Evolutionary conservation across 2,113 vertebrate genomes (phyloP).

Genomic region (Parus major): DNA sequence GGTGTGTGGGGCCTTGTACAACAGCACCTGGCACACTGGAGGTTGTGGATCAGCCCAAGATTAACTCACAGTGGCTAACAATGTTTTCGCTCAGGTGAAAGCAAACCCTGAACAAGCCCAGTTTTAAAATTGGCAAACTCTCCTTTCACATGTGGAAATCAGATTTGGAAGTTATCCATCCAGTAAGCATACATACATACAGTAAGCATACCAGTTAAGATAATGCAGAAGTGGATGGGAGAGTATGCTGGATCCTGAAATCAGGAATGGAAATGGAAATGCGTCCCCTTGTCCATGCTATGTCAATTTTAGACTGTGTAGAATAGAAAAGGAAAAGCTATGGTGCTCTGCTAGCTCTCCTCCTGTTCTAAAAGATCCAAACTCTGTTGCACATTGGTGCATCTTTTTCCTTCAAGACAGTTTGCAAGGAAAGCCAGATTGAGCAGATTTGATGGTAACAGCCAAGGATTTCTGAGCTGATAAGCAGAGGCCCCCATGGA

Average conservation of each 20-base stretch:
- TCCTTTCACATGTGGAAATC: not conserved
- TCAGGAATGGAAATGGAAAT: not conserved
- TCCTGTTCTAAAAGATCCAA: not conserved
- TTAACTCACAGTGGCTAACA: not conserved
- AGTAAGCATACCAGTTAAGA: not conserved
- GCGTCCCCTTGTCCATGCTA: not conserved
- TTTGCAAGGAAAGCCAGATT: not conserved
- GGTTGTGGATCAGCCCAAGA: not conserved
- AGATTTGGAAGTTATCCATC: not conserved
- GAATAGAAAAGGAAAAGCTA: not conserved
- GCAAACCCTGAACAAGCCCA: not conserved
- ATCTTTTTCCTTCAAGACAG: not conserved
- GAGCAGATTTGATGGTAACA: not conserved
- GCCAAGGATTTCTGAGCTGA: constrained; percentile 3
- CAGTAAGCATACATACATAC: not conserved
- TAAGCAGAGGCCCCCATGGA: not conserved
- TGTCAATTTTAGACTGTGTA: not conserved
- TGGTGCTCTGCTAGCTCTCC: not conserved
- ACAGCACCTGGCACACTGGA: not conserved
- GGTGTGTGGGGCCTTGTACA: not conserved
- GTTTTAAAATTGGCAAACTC: not conserved
- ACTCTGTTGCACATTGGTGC: not conserved
- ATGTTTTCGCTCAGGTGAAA: not conserved
- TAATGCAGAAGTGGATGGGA: not conserved
- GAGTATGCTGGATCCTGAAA: fast-evolving